Percentiles rank a stretch among this genome's conserved stretches.
Evolutionary conservation across 2,888 invertebrate genomes (phyloP).

Genomic region (Tenthredo mesomela): DNA sequence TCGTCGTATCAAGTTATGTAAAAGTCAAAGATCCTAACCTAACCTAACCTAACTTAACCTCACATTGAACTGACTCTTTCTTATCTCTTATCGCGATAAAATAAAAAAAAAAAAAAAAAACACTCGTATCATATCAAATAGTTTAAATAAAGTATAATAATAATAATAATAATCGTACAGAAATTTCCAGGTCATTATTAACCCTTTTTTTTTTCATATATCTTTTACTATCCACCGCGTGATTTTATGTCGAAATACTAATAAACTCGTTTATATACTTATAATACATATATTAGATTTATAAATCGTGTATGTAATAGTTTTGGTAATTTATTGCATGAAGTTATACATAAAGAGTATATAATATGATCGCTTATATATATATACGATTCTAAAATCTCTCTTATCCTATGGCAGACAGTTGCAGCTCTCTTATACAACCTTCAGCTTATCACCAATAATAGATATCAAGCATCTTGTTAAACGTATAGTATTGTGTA

Average conservation of each 20-base stretch:
- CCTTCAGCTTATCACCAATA: conserved; percentile 38
- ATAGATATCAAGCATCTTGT: conserved; percentile 34
- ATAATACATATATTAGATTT: not conserved
- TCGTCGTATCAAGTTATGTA: no score
- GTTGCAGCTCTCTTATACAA: conserved; percentile 11
- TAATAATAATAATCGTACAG: not conserved
- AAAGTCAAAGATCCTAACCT: not conserved
- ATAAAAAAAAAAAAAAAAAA: no score
- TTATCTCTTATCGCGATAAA: not conserved
- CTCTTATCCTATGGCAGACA: conserved; percentile 14
- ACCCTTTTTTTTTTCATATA: not conserved
- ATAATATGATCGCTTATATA: not conserved
- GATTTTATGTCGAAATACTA: not conserved
- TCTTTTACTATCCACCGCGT: no score
- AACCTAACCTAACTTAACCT: conserved; percentile 17
- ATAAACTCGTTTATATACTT: not conserved
- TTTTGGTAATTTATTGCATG: not conserved
- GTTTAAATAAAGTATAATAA: not conserved
- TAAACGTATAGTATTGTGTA: not conserved
- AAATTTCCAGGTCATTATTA: not conserved
- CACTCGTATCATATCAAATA: conserved; percentile 6
- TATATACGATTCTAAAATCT: not conserved
- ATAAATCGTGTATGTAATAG: no score
- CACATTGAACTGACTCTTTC: not conserved
- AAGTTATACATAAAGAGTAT: not conserved